Percentiles rank a stretch among this genome's conserved stretches.
Evolutionary conservation across 2,797 vertebrate species (phyloP).

Genomic region (Clarias platycephalus): DNA sequence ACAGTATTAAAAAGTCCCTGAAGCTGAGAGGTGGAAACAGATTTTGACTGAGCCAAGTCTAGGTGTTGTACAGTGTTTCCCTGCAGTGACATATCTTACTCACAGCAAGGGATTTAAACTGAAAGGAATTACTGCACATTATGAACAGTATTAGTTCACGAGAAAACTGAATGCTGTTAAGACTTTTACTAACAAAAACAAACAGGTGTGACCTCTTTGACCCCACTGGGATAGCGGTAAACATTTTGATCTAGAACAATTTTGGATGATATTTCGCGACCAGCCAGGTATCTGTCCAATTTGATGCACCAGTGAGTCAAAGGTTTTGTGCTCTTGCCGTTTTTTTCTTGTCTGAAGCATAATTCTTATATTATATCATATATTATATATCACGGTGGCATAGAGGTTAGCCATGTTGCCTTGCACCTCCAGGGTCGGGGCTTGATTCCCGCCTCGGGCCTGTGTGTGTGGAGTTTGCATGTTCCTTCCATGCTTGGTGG

Average conservation of each 20-base stretch:
- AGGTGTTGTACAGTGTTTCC: slow-evolving; percentile 25
- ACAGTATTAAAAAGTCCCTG: slow-evolving; percentile 49
- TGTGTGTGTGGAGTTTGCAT: too few relatives aligned
- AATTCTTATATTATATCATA: too few relatives aligned
- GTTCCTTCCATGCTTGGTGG: too few relatives aligned
- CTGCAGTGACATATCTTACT: slow-evolving; percentile 29
- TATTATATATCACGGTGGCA: too few relatives aligned
- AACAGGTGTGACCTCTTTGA: background rate
- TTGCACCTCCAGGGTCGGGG: too few relatives aligned
- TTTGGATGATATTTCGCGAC: background rate
- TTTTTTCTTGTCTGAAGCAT: background rate
- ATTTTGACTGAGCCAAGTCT: slow-evolving; percentile 34
- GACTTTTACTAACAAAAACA: background rate
- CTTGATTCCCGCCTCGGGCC: too few relatives aligned
- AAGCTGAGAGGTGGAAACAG: slow-evolving; percentile 39
- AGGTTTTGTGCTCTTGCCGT: background rate
- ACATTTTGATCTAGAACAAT: background rate
- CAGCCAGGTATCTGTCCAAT: background rate
- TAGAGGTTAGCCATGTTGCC: too few relatives aligned
- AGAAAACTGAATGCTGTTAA: background rate
- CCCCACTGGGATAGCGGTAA: background rate
- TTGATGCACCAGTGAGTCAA: background rate
- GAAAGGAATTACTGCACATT: slow-evolving; percentile 30
- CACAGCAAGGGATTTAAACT: slow-evolving; percentile 34
- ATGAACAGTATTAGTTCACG: slow-evolving; percentile 7